phyloP scores from a whole-genome alignment of 2,888 invertebrate genomes.

The Dolichomitus sp. region DNA sequence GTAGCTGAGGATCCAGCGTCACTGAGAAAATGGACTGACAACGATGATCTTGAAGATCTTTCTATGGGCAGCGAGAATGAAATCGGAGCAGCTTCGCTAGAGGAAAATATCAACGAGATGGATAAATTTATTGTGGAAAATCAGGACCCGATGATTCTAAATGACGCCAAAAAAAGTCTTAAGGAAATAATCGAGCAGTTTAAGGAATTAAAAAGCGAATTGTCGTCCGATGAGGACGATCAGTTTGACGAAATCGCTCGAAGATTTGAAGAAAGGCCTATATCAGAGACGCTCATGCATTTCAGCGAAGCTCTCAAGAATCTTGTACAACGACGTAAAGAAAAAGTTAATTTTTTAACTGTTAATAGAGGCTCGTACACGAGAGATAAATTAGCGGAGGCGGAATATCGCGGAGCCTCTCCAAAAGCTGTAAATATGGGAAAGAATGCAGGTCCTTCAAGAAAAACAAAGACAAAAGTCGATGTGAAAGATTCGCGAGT shows the following conservation, averaged over 20 bases:
- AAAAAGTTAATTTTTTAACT: conserved; percentile 33
- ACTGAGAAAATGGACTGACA: conserved; percentile 66
- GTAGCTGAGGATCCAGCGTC: conserved; percentile 73
- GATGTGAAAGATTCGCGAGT: conserved; percentile 83
- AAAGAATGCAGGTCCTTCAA: conserved; percentile 57
- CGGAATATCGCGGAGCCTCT: conserved; percentile 38
- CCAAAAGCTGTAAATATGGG: conserved; percentile 42
- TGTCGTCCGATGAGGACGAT: conserved; percentile 79
- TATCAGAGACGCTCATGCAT: conserved; percentile 80
- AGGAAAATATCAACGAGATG: conserved; percentile 65
- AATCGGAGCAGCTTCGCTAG: conserved; percentile 58
- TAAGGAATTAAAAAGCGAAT: conserved; percentile 80
- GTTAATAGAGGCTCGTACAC: conserved; percentile 4
- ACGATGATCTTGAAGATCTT: conserved; percentile 54
- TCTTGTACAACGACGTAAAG: conserved; percentile 78
- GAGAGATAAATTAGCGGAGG: conserved; percentile 64
- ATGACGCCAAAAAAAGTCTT: conserved; percentile 80
- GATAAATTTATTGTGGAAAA: conserved; percentile 68
- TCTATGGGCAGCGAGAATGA: conserved; percentile 55
- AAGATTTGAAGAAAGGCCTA: conserved; percentile 79
- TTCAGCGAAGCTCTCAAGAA: conserved; percentile 82
- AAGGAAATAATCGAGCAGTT: conserved; percentile 83
- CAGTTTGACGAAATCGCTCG: conserved; percentile 79
- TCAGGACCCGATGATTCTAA: conserved; percentile 65
- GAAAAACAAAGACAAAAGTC: conserved; percentile 75